Percentiles rank a stretch among this genome's conserved stretches.
phyloP scores from a whole-genome alignment of 1,140 invertebrate species.

The Ruditapes philippinarum region DNA sequence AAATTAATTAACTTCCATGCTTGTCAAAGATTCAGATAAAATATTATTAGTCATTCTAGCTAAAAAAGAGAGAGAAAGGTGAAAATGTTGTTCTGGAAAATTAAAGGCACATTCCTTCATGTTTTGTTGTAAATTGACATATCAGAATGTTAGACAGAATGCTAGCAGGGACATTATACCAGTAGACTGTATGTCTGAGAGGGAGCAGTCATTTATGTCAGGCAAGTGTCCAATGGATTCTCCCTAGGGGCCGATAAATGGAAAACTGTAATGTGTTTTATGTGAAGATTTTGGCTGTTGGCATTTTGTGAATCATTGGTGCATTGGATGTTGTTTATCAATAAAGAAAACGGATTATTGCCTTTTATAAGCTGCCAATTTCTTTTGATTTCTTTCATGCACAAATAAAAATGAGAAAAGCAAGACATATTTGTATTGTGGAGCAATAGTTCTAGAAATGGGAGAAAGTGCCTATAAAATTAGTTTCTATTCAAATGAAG shows the following conservation, averaged over 20 bases:
- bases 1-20: too few relatives aligned
- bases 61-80: neutral
- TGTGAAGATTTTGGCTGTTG: neutral
- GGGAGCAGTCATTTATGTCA: neutral
- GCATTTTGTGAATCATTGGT: conserved; percentile 14
- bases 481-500: neutral
- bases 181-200: conserved; percentile 15
- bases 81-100: neutral
- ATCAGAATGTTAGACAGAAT: neutral
- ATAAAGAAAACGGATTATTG: neutral
- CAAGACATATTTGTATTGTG: neutral
- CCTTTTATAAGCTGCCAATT: neutral
- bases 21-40: too few relatives aligned
- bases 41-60: neutral
- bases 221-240: neutral
- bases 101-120: neutral
- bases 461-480: neutral
- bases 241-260: neutral
- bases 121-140: conserved; percentile 12
- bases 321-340: conserved; percentile 15
- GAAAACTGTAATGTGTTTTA: neutral
- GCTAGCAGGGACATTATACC: conserved; percentile 8
- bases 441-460: neutral
- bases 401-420: too few relatives aligned
- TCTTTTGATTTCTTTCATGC: neutral